These are phyloP conservation scores for Zaprionus bogoriensis DNA, from an alignment of 2,888 invertebrate species.

Conservation along the genomic window DNA sequence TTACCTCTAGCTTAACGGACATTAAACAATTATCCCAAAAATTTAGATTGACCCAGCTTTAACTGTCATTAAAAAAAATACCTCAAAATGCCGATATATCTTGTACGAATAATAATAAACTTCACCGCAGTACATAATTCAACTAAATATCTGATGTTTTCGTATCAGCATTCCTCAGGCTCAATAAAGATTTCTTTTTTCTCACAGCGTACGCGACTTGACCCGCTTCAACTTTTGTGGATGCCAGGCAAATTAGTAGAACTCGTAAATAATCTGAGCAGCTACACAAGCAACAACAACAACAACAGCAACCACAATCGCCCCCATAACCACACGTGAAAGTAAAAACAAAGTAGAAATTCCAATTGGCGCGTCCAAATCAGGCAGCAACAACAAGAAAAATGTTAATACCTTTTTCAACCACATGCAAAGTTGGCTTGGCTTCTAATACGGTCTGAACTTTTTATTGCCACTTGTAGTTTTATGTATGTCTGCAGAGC, in stretches of 20 bases:
- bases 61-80: no score
- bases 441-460: slow-evolving; percentile 75
- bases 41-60: no score
- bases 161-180: slow-evolving; percentile 24
- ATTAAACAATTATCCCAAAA: no score
- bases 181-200: slow-evolving; percentile 58
- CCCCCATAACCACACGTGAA: slow-evolving; percentile 62
- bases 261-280: slow-evolving; percentile 59
- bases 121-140: no score
- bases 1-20: no score
- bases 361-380: slow-evolving; percentile 53
- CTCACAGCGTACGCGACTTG: slow-evolving; percentile 40
- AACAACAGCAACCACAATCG: slow-evolving; percentile 37
- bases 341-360: slow-evolving; percentile 72
- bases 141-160: not conserved
- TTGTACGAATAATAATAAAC: no score
- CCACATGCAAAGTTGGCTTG: slow-evolving; percentile 69
- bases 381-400: slow-evolving; percentile 33
- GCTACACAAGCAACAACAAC: slow-evolving; percentile 1
- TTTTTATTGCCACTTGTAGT: slow-evolving; percentile 66
- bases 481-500: slow-evolving; percentile 43
- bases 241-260: slow-evolving; percentile 68
- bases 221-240: slow-evolving; percentile 54
- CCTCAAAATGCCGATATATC: no score
- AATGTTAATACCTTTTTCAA: slow-evolving; percentile 54